Base-by-base conservation (phyloP, 2,888 invertebrate genomes). In the Diloba caeruleocephala region DNA sequence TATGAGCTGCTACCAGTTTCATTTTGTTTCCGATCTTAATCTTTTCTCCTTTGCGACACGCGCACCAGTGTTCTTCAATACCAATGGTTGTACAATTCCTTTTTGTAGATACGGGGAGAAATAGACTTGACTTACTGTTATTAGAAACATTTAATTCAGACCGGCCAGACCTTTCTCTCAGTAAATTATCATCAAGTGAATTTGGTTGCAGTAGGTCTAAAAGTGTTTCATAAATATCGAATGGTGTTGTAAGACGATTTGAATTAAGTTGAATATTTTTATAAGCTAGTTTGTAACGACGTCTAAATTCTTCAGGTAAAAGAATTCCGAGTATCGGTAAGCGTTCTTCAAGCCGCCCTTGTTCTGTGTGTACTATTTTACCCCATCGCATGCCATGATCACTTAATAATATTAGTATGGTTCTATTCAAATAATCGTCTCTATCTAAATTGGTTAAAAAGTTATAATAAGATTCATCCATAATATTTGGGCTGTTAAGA, bases 381-480 rank as follows among this genome's bases (percentile, higher is more conserved):
- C 98, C 98, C 95, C 96, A 98, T 54, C 98, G 93, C 61, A 97
- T 95, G 0, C 98, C 98, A 77, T 98, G 98, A 81, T 98, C 98
- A 81, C 98, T 98, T 91, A 98, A 93, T 7, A 97, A 83, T 26
- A 98, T 85, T 13, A 96, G 54, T n/a, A 95, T 93, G 0, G 97
- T 96, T 14, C 95, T 91, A 41, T 96, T 94, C 15, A 97, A 84
- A 32, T 94, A 84, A 0, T 93, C 90, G 0, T 86, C 78, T 0
- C 79, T 55, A 26, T 94, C 79, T 57, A 96, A 72, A 39, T 90
- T 78, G 32, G 83, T 78, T 26, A 98, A 83, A 66, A 96, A 92
- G 1, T 90, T 72, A 41, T 87, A 73, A 74, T 96, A 95, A 23
- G 94, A 85, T 0, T 91, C 84, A 76, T 98, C 98, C 38, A 97